Percentiles rank a stretch among this genome's conserved stretches.
These are phyloP conservation scores for Ellobium chinense DNA, from an alignment of 2,888 invertebrate genomes.

Conservation along the genomic window DNA sequence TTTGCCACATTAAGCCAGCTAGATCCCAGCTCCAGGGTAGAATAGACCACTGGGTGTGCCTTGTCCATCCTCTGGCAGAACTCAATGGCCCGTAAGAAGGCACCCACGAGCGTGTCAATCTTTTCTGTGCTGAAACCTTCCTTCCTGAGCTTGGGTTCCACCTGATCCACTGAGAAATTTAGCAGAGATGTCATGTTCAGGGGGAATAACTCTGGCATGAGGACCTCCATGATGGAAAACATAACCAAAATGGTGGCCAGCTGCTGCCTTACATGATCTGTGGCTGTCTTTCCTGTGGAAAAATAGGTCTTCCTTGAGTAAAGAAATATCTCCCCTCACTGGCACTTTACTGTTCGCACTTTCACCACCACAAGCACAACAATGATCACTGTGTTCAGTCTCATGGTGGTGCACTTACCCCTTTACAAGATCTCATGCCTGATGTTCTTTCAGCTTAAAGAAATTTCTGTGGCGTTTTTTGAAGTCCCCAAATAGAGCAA, in stretches of 20 bases:
- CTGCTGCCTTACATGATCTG: slow-evolving; percentile 48
- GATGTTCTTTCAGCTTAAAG: too few species aligned
- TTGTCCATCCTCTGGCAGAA: slow-evolving; percentile 46
- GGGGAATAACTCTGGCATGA: slow-evolving; percentile 44
- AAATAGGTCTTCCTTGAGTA: too few species aligned
- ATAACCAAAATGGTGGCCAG: slow-evolving; percentile 55
- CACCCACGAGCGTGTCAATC: not conserved
- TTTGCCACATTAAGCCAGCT: slow-evolving; percentile 53
- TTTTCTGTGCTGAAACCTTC: not conserved
- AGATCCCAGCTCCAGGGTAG: slow-evolving; percentile 55
- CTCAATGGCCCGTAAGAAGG: slow-evolving; percentile 30
- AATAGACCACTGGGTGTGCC: slow-evolving; percentile 52
- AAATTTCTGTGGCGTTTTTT: too few species aligned
- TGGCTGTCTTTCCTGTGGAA: slow-evolving; percentile 53
- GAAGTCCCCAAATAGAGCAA: too few species aligned
- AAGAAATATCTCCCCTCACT: too few species aligned
- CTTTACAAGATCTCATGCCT: too few species aligned
- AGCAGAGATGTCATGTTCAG: not conserved
- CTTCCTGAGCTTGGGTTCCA: not conserved
- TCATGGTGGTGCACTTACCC: too few species aligned
- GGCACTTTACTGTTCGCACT: too few species aligned
- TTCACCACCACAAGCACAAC: too few species aligned
- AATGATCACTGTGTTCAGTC: too few species aligned
- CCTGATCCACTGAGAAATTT: not conserved
- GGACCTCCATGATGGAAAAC: slow-evolving; percentile 47